Evolutionary conservation across 2,113 vertebrate genomes (phyloP).

Genomic region (Brachirus orientalis): DNA sequence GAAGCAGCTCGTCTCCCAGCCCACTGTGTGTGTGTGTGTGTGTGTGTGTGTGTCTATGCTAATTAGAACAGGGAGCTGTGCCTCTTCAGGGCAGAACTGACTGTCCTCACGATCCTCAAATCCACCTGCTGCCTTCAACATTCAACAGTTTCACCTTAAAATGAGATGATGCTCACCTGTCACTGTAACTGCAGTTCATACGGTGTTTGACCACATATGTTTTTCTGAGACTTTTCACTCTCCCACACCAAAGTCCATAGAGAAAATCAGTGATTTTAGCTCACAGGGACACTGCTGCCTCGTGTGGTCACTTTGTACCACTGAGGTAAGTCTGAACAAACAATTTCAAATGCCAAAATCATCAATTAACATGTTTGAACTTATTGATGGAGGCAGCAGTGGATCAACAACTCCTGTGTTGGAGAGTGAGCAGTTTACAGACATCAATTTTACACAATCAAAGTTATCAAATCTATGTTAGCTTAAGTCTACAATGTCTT

Average conservation of each 20-base stretch:
- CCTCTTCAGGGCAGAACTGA: slow-evolving; percentile 25
- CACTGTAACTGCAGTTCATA: no score
- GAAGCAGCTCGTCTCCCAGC: slow-evolving; percentile 51
- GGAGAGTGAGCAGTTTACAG: background rate
- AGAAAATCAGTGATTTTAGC: no score
- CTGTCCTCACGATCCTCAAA: slow-evolving; percentile 5
- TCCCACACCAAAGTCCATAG: background rate
- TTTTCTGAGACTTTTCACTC: no score
- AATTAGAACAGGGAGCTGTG: slow-evolving; percentile 39
- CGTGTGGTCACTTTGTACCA: background rate
- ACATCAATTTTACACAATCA: background rate
- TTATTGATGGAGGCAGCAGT: background rate
- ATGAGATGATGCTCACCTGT: background rate
- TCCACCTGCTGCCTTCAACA: slow-evolving; percentile 9
- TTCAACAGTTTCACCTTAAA: slow-evolving; percentile 1
- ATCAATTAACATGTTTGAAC: background rate
- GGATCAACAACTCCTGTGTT: background rate
- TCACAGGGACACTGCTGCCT: background rate
- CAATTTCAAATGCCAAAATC: background rate
- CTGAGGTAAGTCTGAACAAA: background rate
- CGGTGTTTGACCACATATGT: no score
- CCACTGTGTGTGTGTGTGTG: slow-evolving; percentile 20
- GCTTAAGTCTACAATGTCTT: no score
- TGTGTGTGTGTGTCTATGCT: slow-evolving; percentile 31
- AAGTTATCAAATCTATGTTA: no score